Evolutionary conservation across 2,113 vertebrate species (phyloP).

Genomic region (Nipponia nippon): DNA sequence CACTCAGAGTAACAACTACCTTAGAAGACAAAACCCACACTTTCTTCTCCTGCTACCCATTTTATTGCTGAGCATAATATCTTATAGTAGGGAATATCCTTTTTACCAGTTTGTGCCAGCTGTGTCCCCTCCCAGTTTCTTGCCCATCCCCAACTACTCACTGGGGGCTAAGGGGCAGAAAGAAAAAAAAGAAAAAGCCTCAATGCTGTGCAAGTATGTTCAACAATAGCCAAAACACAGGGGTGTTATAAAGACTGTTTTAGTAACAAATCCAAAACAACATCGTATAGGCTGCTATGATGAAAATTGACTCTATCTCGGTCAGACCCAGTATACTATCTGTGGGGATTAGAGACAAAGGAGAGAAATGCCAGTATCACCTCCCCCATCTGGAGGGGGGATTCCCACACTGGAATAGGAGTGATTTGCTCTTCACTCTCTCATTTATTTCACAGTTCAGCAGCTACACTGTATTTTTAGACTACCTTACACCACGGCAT

Average conservation of each 20-base stretch:
- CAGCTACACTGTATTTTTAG: not conserved
- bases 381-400: not conserved
- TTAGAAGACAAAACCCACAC: not conserved
- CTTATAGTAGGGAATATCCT: not conserved
- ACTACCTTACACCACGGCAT: not conserved
- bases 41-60: not conserved
- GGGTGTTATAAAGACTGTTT: not conserved
- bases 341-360: not conserved
- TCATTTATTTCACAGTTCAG: not conserved
- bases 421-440: not conserved
- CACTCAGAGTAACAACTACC: not conserved
- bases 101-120: not conserved
- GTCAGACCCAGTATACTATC: not conserved
- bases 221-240: not conserved
- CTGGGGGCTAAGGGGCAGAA: not conserved
- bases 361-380: not conserved
- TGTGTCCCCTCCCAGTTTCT: not conserved
- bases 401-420: not conserved
- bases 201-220: not conserved
- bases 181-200: not conserved
- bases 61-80: not conserved
- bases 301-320: not conserved
- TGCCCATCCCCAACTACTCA: not conserved
- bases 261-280: not conserved
- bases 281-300: not conserved